Base-by-base conservation (phyloP, 2,888 invertebrate genomes). In the Melinaea marsaeus region DNA sequence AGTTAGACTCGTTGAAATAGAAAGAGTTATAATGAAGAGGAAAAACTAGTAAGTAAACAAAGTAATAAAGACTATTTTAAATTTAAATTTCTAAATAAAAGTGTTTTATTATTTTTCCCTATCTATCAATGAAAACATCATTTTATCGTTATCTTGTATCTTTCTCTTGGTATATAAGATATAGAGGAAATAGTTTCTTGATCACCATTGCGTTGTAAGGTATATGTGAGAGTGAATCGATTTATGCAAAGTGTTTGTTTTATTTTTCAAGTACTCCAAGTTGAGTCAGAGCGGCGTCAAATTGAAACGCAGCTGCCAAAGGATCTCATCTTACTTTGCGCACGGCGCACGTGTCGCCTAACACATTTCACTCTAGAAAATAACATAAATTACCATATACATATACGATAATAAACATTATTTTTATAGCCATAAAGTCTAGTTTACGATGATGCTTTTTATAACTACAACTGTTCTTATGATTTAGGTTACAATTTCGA, bases 301-400 rank as follows among this genome's bases (percentile, higher is more conserved):
- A 80, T 79, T 78, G 75, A 74, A 73, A 58, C 72, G 80, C 89
- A 89, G 90, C 88, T 90, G 90, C 90, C 88, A 90, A 88, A 84
- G 88, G 88, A 84, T 87, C 89, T 90, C 89, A 77, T 76, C 78
- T 90, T 89, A 87, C 88, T 83, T 84, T 85, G 86, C 89, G 84
- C 88, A 85, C 85, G 85, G 79, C 84, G 83, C 86, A 86, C 87
- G 85, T 85, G 86, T 83, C 78, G 61, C 67, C 65, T 61, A 71
- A 68, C 65, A 66, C 62, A 62, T 71, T 73, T 68, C 70, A 66
- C 64, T 68, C 66, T 72, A 64, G 64, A 76, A 76, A 84, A 81
- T 76, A 78, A 75, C 77, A 68, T 74, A 81, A 76, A 76, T 72
- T 74, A 71, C 72, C 45, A 57, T 60, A 68, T 57, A 37, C 58